Base-by-base conservation (phyloP, 2,797 vertebrate species). In the Acomys russatus region DNA sequence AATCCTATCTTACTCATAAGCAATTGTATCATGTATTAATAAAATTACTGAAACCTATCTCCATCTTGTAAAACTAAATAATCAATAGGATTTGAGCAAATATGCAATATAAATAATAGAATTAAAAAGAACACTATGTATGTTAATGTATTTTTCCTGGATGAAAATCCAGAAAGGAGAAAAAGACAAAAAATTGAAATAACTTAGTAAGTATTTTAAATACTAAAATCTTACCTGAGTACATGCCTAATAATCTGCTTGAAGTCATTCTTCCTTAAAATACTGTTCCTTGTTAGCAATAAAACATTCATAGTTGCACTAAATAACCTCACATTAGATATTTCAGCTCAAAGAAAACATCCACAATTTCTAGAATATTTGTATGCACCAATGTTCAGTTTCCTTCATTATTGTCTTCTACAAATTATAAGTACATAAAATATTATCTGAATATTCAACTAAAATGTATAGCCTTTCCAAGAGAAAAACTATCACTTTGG, bases 11-110 rank as follows among this genome's bases (percentile, higher is more conserved):
- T 97, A 97, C 84, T 97, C 97, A 93, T 20, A 93, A 63, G 73
- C 12, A 93, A 92, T 89, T 70, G 92, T 97, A 88, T 95, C 14
- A 51, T 95, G 95, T 86, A 74, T 91, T 97, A 97, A 95, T 96
- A 97, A 84, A 97, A 79, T 98, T 97, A 98, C 79, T 96, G 96
- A 97, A 97, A 97, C 87, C 97, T 97, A 78, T 93, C 94, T 38
- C 64, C 22, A 92, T 96, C 92, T 91, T 95, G 70, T 78, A 85
- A 96, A 49, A 77, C 88, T 86, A 79, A 96, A 94, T 49, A 84
- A 92, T 63, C 91, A 92, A 87, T 86, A 17, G 33, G 23, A 88
- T 80, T 96, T 30, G 20, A 83, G 23, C 15, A 82, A 93, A 96
- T 98, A 96, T 90, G 97, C 97, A 90, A 94, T 97, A 92, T 88